A percentile compares a stretch with the other conserved stretches of the same genome.
Evolutionary conservation across 2,797 vertebrate species (phyloP).

Genomic region (Bradypodion ventrale): DNA sequence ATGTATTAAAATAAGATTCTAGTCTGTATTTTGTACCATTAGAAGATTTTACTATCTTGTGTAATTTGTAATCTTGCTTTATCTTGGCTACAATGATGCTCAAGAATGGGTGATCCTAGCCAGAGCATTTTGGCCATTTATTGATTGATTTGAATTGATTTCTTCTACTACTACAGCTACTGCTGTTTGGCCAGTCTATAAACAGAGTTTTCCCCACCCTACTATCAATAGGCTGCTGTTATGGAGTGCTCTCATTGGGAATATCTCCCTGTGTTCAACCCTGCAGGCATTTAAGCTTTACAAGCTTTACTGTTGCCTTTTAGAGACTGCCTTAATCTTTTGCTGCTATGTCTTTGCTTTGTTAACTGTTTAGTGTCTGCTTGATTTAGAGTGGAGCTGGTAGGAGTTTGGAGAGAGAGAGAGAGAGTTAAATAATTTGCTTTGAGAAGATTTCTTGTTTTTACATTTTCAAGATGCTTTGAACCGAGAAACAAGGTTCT

Average conservation of each 20-base stretch:
- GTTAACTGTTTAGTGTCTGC: background rate
- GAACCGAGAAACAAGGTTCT: background rate
- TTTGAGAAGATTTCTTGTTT: background rate
- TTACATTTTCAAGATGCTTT: background rate
- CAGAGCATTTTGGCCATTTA: background rate
- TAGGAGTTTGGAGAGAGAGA: too few relatives aligned
- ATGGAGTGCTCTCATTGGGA: background rate
- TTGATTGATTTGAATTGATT: too few relatives aligned
- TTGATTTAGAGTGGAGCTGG: background rate
- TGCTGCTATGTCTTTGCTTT: background rate
- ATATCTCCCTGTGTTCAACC: background rate
- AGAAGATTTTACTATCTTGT: background rate
- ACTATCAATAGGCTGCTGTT: background rate
- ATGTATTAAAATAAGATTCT: too few relatives aligned
- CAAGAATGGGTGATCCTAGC: background rate
- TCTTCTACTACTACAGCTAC: background rate
- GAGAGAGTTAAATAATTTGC: background rate
- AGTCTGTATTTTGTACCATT: background rate
- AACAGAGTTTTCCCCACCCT: too few relatives aligned
- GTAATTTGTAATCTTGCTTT: background rate
- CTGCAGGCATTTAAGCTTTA: slow-evolving; percentile 2
- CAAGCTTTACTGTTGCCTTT: background rate
- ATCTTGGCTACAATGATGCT: background rate
- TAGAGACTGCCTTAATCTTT: background rate
- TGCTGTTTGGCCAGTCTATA: background rate